Conservation (phyloP, 2,888 invertebrate species). For the Himalopsyche anomala region DNA sequence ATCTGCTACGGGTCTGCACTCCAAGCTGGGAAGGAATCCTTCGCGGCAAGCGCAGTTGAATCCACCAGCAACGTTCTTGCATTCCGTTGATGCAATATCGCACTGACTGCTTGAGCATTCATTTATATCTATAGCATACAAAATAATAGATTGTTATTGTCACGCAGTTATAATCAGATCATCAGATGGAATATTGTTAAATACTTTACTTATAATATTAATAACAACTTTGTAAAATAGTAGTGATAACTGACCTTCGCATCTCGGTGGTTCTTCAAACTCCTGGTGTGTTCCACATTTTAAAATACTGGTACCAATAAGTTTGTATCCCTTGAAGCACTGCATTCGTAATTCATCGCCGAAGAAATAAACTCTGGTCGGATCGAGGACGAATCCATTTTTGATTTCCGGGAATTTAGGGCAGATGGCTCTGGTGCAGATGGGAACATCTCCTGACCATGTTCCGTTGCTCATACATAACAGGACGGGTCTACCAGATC, state of each 20-base stretch:
- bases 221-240: neutral
- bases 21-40: constrained; percentile 90
- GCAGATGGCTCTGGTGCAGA: constrained; percentile 87
- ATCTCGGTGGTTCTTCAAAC: constrained; percentile 90
- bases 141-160: neutral
- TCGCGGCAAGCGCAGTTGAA: constrained; percentile 92
- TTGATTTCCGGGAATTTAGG: constrained; percentile 87
- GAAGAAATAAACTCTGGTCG: constrained; percentile 85
- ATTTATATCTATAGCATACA: constrained; percentile 83
- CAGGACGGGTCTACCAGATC: constrained; percentile 92
- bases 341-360: constrained; percentile 95
- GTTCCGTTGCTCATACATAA: constrained; percentile 97
- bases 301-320: constrained; percentile 89
- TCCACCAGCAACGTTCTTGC: constrained; percentile 91
- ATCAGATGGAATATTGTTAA: no score
- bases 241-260: constrained; percentile 79
- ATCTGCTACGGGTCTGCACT: constrained; percentile 93
- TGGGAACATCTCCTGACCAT: constrained; percentile 94
- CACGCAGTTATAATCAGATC: neutral
- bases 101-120: constrained; percentile 94
- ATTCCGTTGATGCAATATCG: constrained; percentile 92
- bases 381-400: constrained; percentile 92
- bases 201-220: neutral
- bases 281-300: constrained; percentile 90
- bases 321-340: constrained; percentile 92